A percentile compares a stretch with the other conserved stretches of the same genome.
phyloP scores from a whole-genome alignment of 2,113 vertebrate species.

The Pygoscelis antarcticus region DNA sequence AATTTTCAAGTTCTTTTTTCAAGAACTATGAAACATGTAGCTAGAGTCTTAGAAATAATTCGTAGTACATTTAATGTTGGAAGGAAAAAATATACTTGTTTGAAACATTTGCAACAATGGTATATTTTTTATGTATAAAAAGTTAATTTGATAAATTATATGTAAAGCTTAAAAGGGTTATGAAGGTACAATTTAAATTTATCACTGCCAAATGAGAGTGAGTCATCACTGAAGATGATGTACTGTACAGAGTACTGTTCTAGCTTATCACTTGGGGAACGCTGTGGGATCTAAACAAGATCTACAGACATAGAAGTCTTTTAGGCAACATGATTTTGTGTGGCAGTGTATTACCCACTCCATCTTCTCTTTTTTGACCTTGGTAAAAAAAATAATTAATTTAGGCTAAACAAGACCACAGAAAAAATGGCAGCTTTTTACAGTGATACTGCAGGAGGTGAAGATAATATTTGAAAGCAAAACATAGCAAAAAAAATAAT shows the following conservation, averaged over 20 bases:
- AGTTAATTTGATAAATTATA: not conserved
- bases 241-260: not conserved
- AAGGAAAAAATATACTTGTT: not conserved
- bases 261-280: not conserved
- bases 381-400: not conserved
- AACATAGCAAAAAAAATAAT: not conserved
- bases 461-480: not conserved
- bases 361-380: not conserved
- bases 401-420: not conserved
- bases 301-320: not conserved
- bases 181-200: not conserved
- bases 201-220: not conserved
- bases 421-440: not conserved
- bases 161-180: not conserved
- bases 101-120: not conserved
- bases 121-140: not conserved
- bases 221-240: not conserved
- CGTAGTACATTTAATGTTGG: not conserved
- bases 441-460: not conserved
- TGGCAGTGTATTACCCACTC: not conserved
- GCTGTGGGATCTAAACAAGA: not conserved
- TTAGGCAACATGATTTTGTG: not conserved
- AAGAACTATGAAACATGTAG: not conserved
- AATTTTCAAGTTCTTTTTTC: not conserved
- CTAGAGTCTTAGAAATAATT: not conserved